Evolutionary conservation across 2,113 vertebrate species (phyloP).

Genomic region (Lepisosteus oculatus): DNA sequence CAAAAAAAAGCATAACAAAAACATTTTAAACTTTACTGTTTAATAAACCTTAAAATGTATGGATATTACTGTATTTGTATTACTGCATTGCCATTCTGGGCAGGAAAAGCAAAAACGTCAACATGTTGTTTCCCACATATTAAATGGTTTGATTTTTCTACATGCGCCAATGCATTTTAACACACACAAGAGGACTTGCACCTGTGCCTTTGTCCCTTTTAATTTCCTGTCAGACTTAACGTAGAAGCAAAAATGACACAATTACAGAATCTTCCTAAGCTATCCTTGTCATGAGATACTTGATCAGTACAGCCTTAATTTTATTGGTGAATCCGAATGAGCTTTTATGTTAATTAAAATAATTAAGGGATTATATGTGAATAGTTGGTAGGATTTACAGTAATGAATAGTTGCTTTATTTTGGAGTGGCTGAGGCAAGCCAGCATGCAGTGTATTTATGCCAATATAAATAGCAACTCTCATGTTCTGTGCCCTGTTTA

Average conservation of each 20-base stretch:
- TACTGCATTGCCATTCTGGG: background rate
- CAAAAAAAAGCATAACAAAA: background rate
- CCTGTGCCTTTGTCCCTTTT: background rate
- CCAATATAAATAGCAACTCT: background rate
- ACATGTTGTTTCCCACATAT: background rate
- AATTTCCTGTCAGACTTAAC: background rate
- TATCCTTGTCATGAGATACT: constrained; percentile 35
- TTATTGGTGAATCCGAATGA: constrained; percentile 26
- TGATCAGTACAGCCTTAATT: constrained; percentile 28
- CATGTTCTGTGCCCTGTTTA: background rate
- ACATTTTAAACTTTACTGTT: background rate
- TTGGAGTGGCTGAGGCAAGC: constrained; percentile 1
- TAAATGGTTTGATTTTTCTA: background rate
- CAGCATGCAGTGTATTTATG: background rate
- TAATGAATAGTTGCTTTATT: constrained; percentile 41
- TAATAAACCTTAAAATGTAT: background rate
- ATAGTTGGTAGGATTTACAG: constrained; percentile 44
- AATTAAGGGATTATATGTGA: constrained; percentile 57
- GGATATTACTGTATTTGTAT: background rate
- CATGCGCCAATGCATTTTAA: background rate
- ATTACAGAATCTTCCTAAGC: constrained; percentile 23
- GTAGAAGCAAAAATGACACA: constrained; percentile 17
- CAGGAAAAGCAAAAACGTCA: too few species aligned
- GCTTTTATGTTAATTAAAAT: constrained; percentile 57
- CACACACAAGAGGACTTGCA: background rate